Conservation (phyloP, 92 coral and sea anemone genomes). For the Meandrina meandrites region DNA sequence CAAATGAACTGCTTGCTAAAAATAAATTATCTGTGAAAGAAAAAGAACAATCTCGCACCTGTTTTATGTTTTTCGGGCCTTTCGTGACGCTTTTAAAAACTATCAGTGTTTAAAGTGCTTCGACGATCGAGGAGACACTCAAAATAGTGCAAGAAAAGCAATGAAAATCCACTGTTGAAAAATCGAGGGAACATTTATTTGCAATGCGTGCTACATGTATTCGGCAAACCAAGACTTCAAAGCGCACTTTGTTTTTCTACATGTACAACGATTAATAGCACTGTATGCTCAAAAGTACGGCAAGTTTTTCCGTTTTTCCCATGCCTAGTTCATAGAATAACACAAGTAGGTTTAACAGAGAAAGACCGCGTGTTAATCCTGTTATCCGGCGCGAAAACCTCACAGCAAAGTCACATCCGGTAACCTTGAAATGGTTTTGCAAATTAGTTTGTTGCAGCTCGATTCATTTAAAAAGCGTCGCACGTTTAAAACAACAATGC, state of each 20-base stretch:
- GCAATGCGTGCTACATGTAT: background rate
- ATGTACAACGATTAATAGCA: conserved; percentile 1
- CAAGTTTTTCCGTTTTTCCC: conserved; percentile 6
- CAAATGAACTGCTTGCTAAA: conserved; percentile 5
- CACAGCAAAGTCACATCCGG: conserved; percentile 16
- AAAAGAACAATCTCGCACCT: background rate
- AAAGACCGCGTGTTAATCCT: conserved; percentile 18
- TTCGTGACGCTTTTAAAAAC: background rate
- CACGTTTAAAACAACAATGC: conserved; percentile 1
- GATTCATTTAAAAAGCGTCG: background rate
- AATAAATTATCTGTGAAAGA: background rate
- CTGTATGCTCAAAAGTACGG: background rate
- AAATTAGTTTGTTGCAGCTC: background rate
- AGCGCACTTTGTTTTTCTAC: background rate
- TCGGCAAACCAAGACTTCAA: background rate
- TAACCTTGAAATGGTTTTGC: background rate
- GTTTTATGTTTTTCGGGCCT: background rate
- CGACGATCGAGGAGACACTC: background rate
- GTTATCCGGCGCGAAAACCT: background rate
- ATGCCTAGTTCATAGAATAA: conserved; percentile 2
- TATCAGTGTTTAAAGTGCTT: background rate
- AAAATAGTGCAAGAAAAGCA: background rate
- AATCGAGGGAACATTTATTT: background rate
- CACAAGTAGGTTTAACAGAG: background rate
- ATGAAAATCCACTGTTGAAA: background rate